Evolutionary conservation across 2,888 invertebrate species (phyloP).

Genomic region (Apotomis betuletana): DNA sequence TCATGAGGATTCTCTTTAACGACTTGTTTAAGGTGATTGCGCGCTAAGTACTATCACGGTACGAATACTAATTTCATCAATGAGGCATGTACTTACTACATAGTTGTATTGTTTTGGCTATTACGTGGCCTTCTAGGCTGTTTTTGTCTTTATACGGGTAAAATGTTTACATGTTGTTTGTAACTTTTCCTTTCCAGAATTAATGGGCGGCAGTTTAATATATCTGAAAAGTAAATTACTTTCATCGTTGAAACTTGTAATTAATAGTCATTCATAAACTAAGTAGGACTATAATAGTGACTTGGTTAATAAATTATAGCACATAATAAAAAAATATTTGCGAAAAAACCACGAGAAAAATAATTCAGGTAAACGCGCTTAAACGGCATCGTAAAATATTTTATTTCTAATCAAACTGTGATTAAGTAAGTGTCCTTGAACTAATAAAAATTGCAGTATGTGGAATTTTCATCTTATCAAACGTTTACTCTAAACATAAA

Average conservation of each 20-base stretch:
- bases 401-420: slow-evolving; percentile 3
- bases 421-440: neutral
- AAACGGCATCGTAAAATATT: slow-evolving; percentile 19
- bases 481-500: slow-evolving; percentile 6
- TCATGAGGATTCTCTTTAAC: slow-evolving; percentile 54
- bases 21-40: slow-evolving; percentile 57
- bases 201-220: too few relatives aligned
- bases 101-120: slow-evolving; percentile 28
- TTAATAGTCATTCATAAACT: too few relatives aligned
- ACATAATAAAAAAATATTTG: too few relatives aligned
- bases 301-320: too few relatives aligned
- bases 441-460: too few relatives aligned
- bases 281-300: too few relatives aligned
- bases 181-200: neutral
- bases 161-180: slow-evolving; percentile 9
- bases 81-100: slow-evolving; percentile 31
- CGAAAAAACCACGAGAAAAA: neutral
- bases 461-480: slow-evolving; percentile 12
- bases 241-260: too few relatives aligned
- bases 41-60: slow-evolving; percentile 49
- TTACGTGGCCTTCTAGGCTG: slow-evolving; percentile 26
- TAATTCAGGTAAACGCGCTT: neutral
- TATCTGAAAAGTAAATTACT: too few relatives aligned
- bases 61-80: slow-evolving; percentile 55
- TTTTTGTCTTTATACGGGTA: slow-evolving; percentile 8